A percentile compares a stretch with the other conserved stretches of the same genome.
Evolutionary conservation across 2,888 invertebrate genomes (phyloP).

Genomic region (Rhagonycha fulva): DNA sequence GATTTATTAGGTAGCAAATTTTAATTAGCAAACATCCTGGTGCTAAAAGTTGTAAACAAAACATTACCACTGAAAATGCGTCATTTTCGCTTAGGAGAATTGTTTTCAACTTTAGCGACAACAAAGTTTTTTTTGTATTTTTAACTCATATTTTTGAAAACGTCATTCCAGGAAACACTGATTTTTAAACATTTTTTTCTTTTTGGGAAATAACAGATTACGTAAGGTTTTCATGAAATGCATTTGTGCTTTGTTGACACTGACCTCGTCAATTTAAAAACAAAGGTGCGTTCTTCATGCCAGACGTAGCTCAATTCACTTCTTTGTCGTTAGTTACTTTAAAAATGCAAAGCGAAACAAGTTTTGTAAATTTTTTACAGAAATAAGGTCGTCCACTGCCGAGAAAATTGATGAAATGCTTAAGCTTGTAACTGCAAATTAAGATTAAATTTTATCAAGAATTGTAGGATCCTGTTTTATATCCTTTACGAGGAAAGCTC

Average conservation of each 20-base stretch:
- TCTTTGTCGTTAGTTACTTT: neutral
- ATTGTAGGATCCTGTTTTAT: neutral
- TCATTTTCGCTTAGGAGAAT: neutral
- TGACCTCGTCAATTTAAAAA: slow-evolving; percentile 4
- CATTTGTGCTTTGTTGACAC: neutral
- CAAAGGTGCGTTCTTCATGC: neutral
- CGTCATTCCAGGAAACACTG: neutral
- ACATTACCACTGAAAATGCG: neutral
- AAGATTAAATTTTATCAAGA: neutral
- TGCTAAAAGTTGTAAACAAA: neutral
- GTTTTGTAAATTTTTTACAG: neutral
- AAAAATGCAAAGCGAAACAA: neutral
- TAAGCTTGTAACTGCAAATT: neutral
- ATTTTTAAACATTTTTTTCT: neutral
- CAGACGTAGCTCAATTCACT: neutral
- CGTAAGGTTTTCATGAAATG: neutral
- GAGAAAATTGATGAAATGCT: neutral
- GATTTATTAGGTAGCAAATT: neutral
- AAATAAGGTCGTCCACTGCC: slow-evolving; percentile 1
- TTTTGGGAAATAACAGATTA: neutral
- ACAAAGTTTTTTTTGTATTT: neutral
- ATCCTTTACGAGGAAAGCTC: neutral
- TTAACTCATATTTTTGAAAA: no score
- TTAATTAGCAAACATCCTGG: neutral
- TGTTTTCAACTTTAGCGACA: neutral